Evolutionary conservation across 2,113 vertebrate genomes (phyloP).

Genomic region (Brachypteracias leptosomus): DNA sequence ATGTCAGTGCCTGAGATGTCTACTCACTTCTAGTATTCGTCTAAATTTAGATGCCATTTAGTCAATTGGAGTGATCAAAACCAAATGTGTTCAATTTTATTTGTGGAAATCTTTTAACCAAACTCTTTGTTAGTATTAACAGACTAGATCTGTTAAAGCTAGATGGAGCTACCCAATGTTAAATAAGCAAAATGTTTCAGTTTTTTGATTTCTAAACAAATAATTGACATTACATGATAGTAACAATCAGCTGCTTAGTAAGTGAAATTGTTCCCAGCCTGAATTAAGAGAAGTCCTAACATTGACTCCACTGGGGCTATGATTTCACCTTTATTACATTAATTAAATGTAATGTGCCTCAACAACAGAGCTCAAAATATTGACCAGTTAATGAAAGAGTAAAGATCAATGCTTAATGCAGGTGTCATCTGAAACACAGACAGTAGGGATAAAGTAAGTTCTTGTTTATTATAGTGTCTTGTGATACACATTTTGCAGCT

Average conservation of each 20-base stretch:
- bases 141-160: not conserved
- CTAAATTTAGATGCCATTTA: not conserved
- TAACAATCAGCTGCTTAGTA: not conserved
- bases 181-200: not conserved
- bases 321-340: slow-evolving; percentile 4
- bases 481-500: not conserved
- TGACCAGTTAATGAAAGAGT: not conserved
- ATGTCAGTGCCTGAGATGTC: not conserved
- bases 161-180: not conserved
- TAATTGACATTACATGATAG: not conserved
- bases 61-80: not conserved
- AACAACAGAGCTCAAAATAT: not conserved
- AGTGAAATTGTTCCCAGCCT: not conserved
- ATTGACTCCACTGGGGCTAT: not conserved
- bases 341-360: not conserved
- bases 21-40: not conserved
- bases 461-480: not conserved
- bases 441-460: not conserved
- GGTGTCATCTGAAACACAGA: not conserved
- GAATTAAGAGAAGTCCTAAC: not conserved
- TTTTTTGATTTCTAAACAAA: not conserved
- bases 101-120: not conserved
- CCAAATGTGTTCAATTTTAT: not conserved
- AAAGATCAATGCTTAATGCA: not conserved
- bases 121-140: not conserved